phyloP scores from a whole-genome alignment of 2,888 invertebrate genomes.

The Xestia rhomboidea region DNA sequence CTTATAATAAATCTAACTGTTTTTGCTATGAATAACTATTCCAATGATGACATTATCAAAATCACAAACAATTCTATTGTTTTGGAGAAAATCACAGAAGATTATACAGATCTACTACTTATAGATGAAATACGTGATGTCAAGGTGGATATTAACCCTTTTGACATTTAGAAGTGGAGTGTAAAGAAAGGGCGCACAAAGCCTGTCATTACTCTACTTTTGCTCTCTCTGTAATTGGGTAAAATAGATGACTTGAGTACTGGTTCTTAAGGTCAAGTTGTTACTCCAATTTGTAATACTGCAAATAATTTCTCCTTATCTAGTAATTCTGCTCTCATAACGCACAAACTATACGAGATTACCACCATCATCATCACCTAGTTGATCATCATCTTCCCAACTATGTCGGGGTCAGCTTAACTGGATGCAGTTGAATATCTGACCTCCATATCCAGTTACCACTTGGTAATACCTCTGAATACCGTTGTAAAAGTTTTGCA shows the following conservation, averaged over 20 bases:
- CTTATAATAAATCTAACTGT: conserved; percentile 13
- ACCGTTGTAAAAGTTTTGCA: background rate
- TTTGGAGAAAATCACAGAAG: conserved; percentile 9
- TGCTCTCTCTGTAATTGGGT: conserved; percentile 28
- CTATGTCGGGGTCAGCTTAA: background rate
- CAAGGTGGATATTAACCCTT: background rate
- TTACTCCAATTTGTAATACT: background rate
- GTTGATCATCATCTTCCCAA: background rate
- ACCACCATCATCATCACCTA: too few relatives aligned
- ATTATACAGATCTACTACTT: conserved; percentile 1
- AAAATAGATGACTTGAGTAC: conserved; percentile 14
- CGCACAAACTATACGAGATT: background rate
- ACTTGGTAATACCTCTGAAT: background rate
- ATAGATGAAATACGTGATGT: conserved; percentile 8
- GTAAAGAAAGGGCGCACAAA: conserved; percentile 4
- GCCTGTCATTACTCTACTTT: conserved; percentile 17
- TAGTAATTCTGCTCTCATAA: background rate
- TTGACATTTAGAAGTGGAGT: conserved; percentile 30
- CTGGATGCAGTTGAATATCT: background rate
- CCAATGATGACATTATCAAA: conserved; percentile 11
- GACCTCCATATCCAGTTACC: background rate
- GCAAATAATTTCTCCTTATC: conserved; percentile 3
- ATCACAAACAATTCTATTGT: conserved; percentile 47
- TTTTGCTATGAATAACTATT: background rate
- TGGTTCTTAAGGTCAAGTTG: conserved; percentile 27